Evolutionary conservation across 2,113 vertebrate genomes (phyloP).

Genomic region (Halcyon senegalensis): DNA sequence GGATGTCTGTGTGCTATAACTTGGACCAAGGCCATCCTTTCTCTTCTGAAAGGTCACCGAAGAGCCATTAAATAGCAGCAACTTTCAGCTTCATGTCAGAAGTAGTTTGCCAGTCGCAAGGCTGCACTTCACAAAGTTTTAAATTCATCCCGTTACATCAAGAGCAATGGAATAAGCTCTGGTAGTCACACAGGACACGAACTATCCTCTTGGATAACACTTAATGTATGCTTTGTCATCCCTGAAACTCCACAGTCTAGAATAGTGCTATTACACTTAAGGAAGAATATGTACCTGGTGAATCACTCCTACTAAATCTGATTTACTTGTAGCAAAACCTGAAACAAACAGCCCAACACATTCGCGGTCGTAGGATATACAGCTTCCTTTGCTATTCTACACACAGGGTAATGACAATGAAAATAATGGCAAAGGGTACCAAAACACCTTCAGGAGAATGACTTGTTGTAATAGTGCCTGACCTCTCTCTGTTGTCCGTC

Average conservation of each 20-base stretch:
- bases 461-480: constrained; percentile 30
- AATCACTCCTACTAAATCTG: constrained; percentile 57
- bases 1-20: neutral
- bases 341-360: constrained; percentile 47
- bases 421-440: constrained; percentile 9
- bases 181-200: constrained; percentile 11
- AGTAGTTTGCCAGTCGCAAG: constrained; percentile 31
- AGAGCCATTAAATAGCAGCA: constrained; percentile 30
- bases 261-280: constrained; percentile 15
- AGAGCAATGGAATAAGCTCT: constrained; percentile 35
- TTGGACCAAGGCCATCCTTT: constrained; percentile 20
- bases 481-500: constrained; percentile 35
- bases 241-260: neutral
- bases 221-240: constrained; percentile 61
- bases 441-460: constrained; percentile 31
- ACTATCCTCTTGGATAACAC: constrained; percentile 10
- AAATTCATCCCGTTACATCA: constrained; percentile 36
- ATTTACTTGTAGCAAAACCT: constrained; percentile 51
- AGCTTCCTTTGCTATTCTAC: constrained; percentile 40
- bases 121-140: constrained; percentile 48
- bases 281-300: constrained; percentile 35
- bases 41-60: constrained; percentile 29
- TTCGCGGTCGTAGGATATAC: neutral
- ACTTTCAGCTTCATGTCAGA: constrained; percentile 6
- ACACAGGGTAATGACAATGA: constrained; percentile 34